A percentile compares a stretch with the other conserved stretches of the same genome.
These are phyloP conservation scores for Oxytorus armatus DNA, from an alignment of 2,888 invertebrate genomes.

Conservation along the genomic window DNA sequence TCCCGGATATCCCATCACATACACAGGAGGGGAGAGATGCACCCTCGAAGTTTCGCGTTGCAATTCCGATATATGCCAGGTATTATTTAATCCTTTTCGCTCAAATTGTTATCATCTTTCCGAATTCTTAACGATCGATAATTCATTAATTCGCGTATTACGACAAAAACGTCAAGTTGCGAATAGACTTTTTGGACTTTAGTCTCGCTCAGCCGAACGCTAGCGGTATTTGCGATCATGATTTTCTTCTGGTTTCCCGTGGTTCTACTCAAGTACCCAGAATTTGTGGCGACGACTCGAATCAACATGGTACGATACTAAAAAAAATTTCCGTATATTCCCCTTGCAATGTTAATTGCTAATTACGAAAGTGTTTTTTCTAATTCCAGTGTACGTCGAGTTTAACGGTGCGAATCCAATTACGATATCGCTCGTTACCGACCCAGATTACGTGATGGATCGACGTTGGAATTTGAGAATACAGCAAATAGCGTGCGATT, in stretches of 20 bases:
- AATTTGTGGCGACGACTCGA: constrained; percentile 93
- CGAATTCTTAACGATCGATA: not conserved
- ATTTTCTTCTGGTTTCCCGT: constrained; percentile 90
- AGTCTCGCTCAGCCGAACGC: constrained; percentile 90
- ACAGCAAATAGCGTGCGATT: constrained; percentile 90
- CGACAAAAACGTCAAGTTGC: constrained; percentile 85
- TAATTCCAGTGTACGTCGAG: constrained; percentile 88
- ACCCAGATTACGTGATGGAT: constrained; percentile 85
- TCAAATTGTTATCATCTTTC: not conserved
- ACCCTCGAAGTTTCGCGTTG: constrained; percentile 90
- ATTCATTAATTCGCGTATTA: not conserved
- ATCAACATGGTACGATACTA: constrained; percentile 87
- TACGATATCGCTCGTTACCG: constrained; percentile 89
- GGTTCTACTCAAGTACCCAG: constrained; percentile 89
- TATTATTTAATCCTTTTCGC: constrained; percentile 77
- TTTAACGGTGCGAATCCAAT: constrained; percentile 90
- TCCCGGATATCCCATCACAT: constrained; percentile 90
- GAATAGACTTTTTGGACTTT: constrained; percentile 91
- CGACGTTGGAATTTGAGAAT: constrained; percentile 92
- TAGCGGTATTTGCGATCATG: constrained; percentile 89
- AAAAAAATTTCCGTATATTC: not conserved
- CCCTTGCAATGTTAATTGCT: not conserved
- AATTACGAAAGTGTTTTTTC: not conserved
- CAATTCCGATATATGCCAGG: constrained; percentile 89
- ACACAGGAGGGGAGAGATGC: constrained; percentile 89